Percentiles rank a stretch among this genome's conserved stretches.
Evolutionary conservation across 2,113 vertebrate genomes (phyloP).

Genomic region (Psittacula cyanocephala): DNA sequence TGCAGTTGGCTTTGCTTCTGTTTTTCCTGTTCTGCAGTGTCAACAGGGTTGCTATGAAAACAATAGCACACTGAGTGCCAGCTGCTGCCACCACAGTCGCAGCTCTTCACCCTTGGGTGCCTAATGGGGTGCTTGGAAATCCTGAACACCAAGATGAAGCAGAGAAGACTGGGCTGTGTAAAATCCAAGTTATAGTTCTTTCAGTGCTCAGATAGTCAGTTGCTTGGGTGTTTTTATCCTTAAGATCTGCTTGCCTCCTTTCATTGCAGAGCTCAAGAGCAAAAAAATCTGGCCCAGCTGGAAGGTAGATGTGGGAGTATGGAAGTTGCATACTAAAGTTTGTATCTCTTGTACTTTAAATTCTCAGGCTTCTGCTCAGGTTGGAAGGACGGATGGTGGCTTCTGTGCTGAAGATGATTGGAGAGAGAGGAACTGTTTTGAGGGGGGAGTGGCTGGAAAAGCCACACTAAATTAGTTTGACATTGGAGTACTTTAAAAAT

Average conservation of each 20-base stretch:
- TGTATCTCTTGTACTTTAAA: neutral
- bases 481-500: neutral
- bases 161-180: neutral
- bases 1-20: neutral
- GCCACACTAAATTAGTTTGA: neutral
- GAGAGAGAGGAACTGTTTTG: neutral
- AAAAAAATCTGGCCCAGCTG: neutral
- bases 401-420: neutral
- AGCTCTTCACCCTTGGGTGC: neutral
- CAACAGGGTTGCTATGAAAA: slow-evolving; percentile 1
- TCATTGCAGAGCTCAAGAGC: neutral
- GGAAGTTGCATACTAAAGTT: neutral
- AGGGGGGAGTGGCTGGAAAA: neutral
- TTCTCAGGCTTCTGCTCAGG: neutral
- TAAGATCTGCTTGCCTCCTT: neutral
- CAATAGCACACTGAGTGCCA: neutral
- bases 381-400: neutral
- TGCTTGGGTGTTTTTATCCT: neutral
- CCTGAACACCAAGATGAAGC: neutral
- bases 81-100: neutral
- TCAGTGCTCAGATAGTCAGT: neutral
- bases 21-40: slow-evolving; percentile 8
- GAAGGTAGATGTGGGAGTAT: neutral
- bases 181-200: neutral
- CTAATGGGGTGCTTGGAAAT: neutral